phyloP scores from a whole-genome alignment of 2,888 invertebrate genomes.

The Philaethria dido region DNA sequence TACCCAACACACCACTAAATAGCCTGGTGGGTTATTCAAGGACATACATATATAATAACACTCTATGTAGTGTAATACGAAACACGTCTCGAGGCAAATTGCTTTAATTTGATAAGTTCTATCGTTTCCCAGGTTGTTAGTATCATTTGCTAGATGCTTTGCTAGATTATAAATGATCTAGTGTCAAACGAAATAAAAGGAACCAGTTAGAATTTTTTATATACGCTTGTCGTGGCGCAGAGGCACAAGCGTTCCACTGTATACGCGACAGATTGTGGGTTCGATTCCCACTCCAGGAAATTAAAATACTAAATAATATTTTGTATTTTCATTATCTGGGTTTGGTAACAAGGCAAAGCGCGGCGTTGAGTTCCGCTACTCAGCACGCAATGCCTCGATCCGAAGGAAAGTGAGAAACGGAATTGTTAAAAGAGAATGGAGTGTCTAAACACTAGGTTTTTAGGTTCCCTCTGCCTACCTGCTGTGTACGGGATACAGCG shows the following conservation, averaged over 20 bases:
- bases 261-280: neutral
- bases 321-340: too few species aligned
- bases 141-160: conserved; percentile 11
- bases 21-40: neutral
- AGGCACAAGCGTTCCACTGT: neutral
- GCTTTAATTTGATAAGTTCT: conserved; percentile 56
- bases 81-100: conserved; percentile 51
- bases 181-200: neutral
- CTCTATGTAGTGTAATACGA: conserved; percentile 42
- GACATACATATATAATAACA: conserved; percentile 22
- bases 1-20: neutral
- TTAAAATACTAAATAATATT: too few species aligned
- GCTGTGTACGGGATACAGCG: too few species aligned
- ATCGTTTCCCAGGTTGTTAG: conserved; percentile 36
- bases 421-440: too few species aligned
- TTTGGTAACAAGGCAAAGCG: too few species aligned
- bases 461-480: too few species aligned
- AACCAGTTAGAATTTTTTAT: neutral
- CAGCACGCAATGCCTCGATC: too few species aligned
- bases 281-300: too few species aligned
- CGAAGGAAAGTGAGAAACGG: too few species aligned
- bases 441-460: too few species aligned
- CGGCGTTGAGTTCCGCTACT: too few species aligned
- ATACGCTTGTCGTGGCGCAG: neutral
- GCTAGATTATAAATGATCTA: conserved; percentile 5